A percentile compares a stretch with the other conserved stretches of the same genome.
Conservation (phyloP, 2,113 vertebrate genomes). For the Orthonyx spaldingii region DNA sequence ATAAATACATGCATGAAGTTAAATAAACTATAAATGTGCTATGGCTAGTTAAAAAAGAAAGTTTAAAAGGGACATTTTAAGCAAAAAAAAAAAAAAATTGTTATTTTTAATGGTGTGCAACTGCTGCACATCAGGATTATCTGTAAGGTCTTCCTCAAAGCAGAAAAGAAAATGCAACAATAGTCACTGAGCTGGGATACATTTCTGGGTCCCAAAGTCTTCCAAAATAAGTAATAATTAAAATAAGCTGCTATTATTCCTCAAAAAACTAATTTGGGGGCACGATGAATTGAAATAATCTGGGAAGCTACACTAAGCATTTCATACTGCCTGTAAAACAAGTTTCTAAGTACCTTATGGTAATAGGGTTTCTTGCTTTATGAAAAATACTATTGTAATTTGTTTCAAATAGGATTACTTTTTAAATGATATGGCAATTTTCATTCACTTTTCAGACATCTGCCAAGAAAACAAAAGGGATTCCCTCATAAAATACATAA, state of each 20-base stretch:
- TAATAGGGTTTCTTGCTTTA: background rate
- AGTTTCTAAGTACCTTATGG: background rate
- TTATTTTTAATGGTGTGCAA: background rate
- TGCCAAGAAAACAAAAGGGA: conserved; percentile 12
- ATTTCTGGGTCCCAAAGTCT: background rate
- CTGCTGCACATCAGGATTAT: background rate
- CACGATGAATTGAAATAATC: background rate
- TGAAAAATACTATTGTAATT: background rate
- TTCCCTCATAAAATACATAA: background rate
- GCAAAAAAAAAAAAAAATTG: too few species aligned
- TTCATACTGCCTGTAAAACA: background rate
- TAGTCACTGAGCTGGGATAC: background rate
- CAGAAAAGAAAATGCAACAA: background rate
- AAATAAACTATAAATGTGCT: background rate
- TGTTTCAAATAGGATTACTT: conserved; percentile 14
- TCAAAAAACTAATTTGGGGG: background rate
- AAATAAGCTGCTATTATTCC: background rate
- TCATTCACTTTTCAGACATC: background rate
- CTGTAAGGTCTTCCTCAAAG: background rate
- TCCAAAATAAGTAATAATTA: background rate
- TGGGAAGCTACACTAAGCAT: background rate
- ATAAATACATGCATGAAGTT: conserved; percentile 19
- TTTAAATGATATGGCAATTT: background rate
- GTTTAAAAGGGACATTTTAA: background rate
- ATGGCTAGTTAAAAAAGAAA: background rate